Conservation (phyloP, 2,797 vertebrate genomes). For the Tamandua tetradactyla region DNA sequence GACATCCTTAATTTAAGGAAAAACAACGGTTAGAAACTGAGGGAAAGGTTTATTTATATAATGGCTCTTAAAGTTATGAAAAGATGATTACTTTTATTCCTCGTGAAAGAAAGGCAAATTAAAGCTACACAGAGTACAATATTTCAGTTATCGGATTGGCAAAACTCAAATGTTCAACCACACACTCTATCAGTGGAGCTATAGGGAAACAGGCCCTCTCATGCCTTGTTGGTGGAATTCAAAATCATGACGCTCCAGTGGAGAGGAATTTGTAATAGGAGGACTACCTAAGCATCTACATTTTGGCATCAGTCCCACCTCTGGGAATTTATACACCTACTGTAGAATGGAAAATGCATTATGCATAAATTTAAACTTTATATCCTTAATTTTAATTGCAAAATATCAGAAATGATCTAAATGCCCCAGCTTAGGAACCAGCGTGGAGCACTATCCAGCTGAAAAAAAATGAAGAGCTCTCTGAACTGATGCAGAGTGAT, state of each 20-base stretch:
- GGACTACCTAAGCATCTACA: background rate
- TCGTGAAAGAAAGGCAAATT: background rate
- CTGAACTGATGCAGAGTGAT: background rate
- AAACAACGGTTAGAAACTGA: background rate
- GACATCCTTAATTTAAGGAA: background rate
- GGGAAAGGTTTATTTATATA: background rate
- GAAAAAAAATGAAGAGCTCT: background rate
- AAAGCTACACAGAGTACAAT: background rate
- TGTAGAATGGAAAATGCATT: background rate
- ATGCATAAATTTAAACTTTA: background rate
- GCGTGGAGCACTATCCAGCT: background rate
- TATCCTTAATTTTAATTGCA: background rate
- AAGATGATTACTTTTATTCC: background rate
- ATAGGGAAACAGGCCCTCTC: background rate
- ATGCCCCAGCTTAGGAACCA: background rate
- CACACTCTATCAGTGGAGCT: background rate
- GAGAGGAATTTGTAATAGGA: background rate
- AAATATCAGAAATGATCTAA: background rate
- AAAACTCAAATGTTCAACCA: background rate
- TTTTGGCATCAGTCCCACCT: background rate
- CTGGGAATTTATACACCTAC: background rate
- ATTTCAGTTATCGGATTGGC: background rate
- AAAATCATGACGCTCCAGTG: background rate
- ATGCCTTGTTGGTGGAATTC: background rate
- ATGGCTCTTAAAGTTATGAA: background rate